A percentile compares a stretch with the other conserved stretches of the same genome.
Evolutionary conservation across 2,797 vertebrate genomes (phyloP).

Genomic region (Furcifer pardalis): DNA sequence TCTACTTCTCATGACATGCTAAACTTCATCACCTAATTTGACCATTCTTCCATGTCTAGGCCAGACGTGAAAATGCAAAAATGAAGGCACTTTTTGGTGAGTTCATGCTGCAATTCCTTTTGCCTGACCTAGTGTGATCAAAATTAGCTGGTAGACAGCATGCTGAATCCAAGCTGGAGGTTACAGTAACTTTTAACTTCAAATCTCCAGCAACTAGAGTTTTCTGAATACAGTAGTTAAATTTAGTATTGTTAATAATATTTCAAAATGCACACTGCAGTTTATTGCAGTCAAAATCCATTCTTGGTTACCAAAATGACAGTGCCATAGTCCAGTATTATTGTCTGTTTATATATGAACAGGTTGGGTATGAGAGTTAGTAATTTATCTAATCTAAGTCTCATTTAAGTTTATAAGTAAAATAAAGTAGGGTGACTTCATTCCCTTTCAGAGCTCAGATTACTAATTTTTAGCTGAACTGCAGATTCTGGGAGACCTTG

Average conservation of each 20-base stretch:
- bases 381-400: neutral
- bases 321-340: neutral
- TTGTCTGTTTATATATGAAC: neutral
- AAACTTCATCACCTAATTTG: too few species aligned
- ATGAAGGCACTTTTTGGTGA: too few species aligned
- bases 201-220: neutral
- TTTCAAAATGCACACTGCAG: neutral
- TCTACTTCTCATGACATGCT: too few species aligned
- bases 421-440: neutral
- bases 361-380: neutral
- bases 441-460: neutral
- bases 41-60: too few species aligned
- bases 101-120: too few species aligned
- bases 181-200: neutral
- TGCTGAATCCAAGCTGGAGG: neutral
- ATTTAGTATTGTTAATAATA: neutral
- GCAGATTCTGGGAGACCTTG: neutral
- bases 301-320: neutral
- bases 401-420: neutral
- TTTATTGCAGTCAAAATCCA: neutral
- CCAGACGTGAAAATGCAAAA: too few species aligned
- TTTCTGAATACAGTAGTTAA: neutral
- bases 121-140: too few species aligned
- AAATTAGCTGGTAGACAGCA: too few species aligned
- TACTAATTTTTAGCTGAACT: neutral